phyloP scores from a whole-genome alignment of 2,888 invertebrate genomes.

The Leucania comma region DNA sequence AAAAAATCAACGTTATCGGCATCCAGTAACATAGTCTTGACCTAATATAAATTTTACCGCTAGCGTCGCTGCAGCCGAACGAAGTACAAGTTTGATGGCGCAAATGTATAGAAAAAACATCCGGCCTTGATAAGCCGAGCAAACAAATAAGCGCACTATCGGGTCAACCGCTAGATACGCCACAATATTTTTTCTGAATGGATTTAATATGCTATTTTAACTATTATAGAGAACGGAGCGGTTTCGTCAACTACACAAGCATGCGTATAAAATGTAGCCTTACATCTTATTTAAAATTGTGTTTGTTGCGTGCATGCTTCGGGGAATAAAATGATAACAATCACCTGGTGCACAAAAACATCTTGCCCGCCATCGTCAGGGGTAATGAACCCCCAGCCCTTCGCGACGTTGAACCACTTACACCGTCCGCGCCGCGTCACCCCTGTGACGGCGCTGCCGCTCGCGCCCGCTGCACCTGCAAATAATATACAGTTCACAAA shows the following conservation, averaged over 20 bases:
- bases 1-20: constrained; percentile 81
- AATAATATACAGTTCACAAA: constrained; percentile 65
- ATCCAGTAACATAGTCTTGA: constrained; percentile 83
- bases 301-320: constrained; percentile 40
- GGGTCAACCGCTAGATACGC: constrained; percentile 88
- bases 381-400: constrained; percentile 98
- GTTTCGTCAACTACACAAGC: constrained; percentile 34
- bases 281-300: constrained; percentile 19
- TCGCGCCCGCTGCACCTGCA: constrained; percentile 81
- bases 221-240: constrained; percentile 61
- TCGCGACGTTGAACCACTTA: constrained; percentile 99
- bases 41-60: constrained; percentile 86
- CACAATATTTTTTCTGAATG: constrained; percentile 83
- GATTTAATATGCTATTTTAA: constrained; percentile 79
- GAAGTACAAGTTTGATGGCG: constrained; percentile 86
- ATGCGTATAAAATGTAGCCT: constrained; percentile 27
- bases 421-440: constrained; percentile 94
- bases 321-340: constrained; percentile 60
- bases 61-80: constrained; percentile 81
- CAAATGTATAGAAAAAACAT: constrained; percentile 90
- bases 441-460: constrained; percentile 85
- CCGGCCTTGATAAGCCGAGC: constrained; percentile 90
- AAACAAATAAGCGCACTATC: constrained; percentile 90
- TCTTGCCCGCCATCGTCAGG: constrained; percentile 97
- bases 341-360: constrained; percentile 98